These are phyloP conservation scores for Luperina testacea DNA, from an alignment of 2,888 invertebrate genomes.

Conservation along the genomic window DNA sequence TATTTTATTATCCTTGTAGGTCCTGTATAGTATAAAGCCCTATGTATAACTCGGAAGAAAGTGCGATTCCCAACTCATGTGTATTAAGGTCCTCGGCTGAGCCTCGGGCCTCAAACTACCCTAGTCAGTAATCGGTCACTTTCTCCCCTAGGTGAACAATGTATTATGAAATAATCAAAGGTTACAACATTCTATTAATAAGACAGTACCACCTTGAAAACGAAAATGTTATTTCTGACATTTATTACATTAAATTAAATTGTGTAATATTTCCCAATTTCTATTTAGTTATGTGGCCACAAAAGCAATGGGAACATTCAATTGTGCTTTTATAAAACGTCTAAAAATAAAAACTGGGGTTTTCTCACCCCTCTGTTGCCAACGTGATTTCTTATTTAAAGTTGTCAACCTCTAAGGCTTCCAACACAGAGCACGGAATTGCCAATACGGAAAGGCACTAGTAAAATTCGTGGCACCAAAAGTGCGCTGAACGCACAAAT, in stretches of 20 bases:
- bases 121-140: too few relatives aligned
- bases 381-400: constrained; percentile 11
- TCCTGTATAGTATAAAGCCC: too few relatives aligned
- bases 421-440: neutral
- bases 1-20: too few relatives aligned
- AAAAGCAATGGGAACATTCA: constrained; percentile 9
- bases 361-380: neutral
- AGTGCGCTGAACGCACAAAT: neutral
- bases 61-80: too few relatives aligned
- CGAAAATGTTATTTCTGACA: neutral
- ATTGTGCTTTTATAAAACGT: neutral
- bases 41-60: too few relatives aligned
- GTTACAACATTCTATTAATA: neutral
- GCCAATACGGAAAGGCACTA: neutral
- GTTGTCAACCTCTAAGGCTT: constrained; percentile 1
- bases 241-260: neutral
- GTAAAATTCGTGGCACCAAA: neutral
- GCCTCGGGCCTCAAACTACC: too few relatives aligned
- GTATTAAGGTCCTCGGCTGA: too few relatives aligned
- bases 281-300: neutral
- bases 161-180: neutral
- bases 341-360: neutral
- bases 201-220: neutral
- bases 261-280: constrained; percentile 14
- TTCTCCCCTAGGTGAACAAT: too few relatives aligned